Evolutionary conservation across 2,113 vertebrate species (phyloP).

Genomic region (Spea multiplicata): DNA sequence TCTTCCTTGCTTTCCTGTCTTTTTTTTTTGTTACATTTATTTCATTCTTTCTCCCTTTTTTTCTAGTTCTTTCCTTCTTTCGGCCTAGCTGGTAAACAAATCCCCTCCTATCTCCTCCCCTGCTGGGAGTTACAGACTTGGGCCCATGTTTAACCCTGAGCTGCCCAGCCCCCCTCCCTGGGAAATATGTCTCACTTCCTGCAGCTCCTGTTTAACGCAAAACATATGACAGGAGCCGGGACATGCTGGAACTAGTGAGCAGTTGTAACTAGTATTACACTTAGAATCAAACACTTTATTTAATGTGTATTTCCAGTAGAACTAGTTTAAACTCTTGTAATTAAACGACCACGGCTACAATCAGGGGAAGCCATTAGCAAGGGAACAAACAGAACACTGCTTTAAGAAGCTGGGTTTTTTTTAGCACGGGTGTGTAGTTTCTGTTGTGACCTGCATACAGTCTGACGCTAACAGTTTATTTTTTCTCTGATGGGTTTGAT

Average conservation of each 20-base stretch:
- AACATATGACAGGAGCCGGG: constrained; percentile 25
- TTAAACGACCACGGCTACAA: no score
- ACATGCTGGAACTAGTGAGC: constrained; percentile 19
- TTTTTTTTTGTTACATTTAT: constrained; percentile 12
- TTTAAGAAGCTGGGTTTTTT: no score
- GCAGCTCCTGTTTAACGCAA: constrained; percentile 35
- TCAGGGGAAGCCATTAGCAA: no score
- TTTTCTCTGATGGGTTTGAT: no score
- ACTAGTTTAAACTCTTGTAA: background rate
- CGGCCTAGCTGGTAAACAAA: constrained; percentile 49
- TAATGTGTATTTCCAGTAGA: background rate
- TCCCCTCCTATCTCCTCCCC: constrained; percentile 43
- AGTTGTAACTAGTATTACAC: background rate
- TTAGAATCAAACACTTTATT: background rate
- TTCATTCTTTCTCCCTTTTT: constrained; percentile 40
- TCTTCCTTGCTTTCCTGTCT: constrained; percentile 6
- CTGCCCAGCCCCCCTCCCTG: constrained; percentile 38
- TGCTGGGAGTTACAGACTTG: constrained; percentile 47
- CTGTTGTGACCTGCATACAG: no score
- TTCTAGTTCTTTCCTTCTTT: constrained; percentile 37
- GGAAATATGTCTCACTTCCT: constrained; percentile 44
- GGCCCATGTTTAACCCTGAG: constrained; percentile 41
- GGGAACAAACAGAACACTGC: no score
- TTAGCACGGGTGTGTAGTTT: no score
- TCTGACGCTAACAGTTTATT: no score